Percentiles rank a stretch among this genome's conserved stretches.
Evolutionary conservation across 2,113 vertebrate genomes (phyloP).

Genomic region (Gasterosteus aculeatus): DNA sequence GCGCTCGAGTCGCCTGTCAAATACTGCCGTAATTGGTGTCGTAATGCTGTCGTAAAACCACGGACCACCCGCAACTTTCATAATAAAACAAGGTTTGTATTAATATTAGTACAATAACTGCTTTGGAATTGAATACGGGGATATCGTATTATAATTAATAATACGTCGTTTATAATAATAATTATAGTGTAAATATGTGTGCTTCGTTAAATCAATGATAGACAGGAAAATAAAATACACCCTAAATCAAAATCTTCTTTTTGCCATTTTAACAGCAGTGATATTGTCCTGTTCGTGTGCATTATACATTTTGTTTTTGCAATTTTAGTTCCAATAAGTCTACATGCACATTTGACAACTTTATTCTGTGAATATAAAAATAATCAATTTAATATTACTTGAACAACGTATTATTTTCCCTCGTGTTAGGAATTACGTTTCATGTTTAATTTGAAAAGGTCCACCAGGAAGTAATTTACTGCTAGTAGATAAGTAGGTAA

Average conservation of each 20-base stretch:
- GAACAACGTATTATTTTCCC: neutral
- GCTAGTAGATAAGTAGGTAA: neutral
- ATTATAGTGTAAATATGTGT: neutral
- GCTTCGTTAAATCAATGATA: neutral
- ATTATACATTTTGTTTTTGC: neutral
- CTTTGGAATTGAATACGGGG: neutral
- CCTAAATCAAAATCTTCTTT: slow-evolving; percentile 18
- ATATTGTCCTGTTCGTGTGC: neutral
- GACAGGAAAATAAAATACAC: slow-evolving; percentile 30
- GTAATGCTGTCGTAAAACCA: slow-evolving; percentile 62
- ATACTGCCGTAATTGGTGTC: slow-evolving; percentile 51
- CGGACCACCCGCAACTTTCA: neutral
- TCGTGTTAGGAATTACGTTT: neutral
- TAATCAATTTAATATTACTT: neutral
- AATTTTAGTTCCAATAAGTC: neutral
- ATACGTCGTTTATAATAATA: neutral
- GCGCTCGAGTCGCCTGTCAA: slow-evolving; percentile 61
- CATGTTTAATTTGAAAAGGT: neutral
- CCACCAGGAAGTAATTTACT: neutral
- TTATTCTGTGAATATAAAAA: neutral
- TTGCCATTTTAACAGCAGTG: neutral
- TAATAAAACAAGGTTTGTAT: neutral
- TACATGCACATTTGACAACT: neutral
- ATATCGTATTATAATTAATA: neutral
- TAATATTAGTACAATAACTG: neutral